Evolutionary conservation across 2,888 invertebrate species (phyloP), one percentile per base, ranked within the genome.

Genomic region (Cheilosia vernalis): DNA sequence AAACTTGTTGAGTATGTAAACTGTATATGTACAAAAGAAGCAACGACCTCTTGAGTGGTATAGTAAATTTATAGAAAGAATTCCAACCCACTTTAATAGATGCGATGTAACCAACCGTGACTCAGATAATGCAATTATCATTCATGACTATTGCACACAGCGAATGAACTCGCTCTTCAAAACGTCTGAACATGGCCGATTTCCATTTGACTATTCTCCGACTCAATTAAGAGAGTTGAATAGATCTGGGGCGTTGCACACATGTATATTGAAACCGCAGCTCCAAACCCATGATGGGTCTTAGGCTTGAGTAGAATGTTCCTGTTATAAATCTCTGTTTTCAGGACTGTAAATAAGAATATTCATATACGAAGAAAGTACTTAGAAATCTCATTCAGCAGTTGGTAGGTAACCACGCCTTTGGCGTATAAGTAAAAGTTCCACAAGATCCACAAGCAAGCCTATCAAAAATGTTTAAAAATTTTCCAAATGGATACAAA

Each of bases 11-110:
- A 17, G 27, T 56, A 37, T 49, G 30, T 49, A 40, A 37, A 42
- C 33, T 15, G 15, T 61, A 27, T 30, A 21, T 2, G 21, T 21
- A 30, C 44, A 40, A 44, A 53, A 42, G 64, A 82, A 83, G 77
- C 82, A 77, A 78, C 72, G 55, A 56, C 77, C 82, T 72, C 67
- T 73, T 33, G 72, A 83, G 82, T 72, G 66, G 55, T 30, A 24
- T n/a, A 61, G 30, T 76, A 69, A 77, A 69, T 77, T 55, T 77
- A 61, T 27, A 40, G 53, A 53, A 44, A n/a, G 27, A 66, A 58
- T 30, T 66, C 10, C 53, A 60, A 66, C 7, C 40, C n/a, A 47
- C 33, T 51, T 40, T 51, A 63, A 56, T 64, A 56, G 74, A 61
- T 61, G 61, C 49, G 37, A 55, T 44, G 77, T 40, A 64, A 30